These are phyloP conservation scores for Drosophila kanekoi DNA, from an alignment of 2,888 invertebrate species.

Conservation along the genomic window DNA sequence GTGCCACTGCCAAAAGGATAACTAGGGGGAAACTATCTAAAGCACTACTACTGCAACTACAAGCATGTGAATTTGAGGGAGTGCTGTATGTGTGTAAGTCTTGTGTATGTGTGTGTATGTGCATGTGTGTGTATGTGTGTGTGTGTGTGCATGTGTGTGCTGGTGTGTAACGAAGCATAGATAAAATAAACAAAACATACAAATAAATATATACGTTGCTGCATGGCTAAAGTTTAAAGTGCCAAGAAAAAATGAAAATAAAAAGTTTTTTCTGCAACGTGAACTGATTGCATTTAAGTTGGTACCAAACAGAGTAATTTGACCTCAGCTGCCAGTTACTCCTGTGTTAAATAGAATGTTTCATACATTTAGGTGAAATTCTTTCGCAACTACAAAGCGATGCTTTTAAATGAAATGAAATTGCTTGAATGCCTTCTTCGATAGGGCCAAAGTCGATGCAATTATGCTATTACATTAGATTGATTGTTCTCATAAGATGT, in stretches of 20 bases:
- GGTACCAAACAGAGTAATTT: constrained; percentile 17
- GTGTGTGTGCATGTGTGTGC: constrained; percentile 40
- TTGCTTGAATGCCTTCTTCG: not conserved
- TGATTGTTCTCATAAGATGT: constrained; percentile 46
- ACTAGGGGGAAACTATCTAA: constrained; percentile 56
- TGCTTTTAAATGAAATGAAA: not conserved
- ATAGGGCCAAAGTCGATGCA: not conserved
- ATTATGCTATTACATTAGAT: not conserved
- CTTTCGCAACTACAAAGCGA: not conserved
- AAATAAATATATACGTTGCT: constrained; percentile 57
- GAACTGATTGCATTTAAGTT: constrained; percentile 67
- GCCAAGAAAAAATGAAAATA: constrained; percentile 70
- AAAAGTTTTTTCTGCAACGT: constrained; percentile 42
- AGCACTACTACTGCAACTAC: constrained; percentile 62
- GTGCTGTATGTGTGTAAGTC: constrained; percentile 16
- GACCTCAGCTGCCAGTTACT: constrained; percentile 20
- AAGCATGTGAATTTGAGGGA: constrained; percentile 60
- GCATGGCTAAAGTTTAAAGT: constrained; percentile 72
- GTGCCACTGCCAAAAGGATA: constrained; percentile 41
- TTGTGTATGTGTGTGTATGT: constrained; percentile 10
- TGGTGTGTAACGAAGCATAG: constrained; percentile 79
- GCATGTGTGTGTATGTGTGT: constrained; percentile 11
- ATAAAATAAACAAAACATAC: constrained; percentile 80
- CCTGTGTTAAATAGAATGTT: constrained; percentile 4
- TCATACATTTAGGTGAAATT: constrained; percentile 16